phyloP scores from a whole-genome alignment of 1,140 invertebrate species.

The Microplitis mediator region DNA sequence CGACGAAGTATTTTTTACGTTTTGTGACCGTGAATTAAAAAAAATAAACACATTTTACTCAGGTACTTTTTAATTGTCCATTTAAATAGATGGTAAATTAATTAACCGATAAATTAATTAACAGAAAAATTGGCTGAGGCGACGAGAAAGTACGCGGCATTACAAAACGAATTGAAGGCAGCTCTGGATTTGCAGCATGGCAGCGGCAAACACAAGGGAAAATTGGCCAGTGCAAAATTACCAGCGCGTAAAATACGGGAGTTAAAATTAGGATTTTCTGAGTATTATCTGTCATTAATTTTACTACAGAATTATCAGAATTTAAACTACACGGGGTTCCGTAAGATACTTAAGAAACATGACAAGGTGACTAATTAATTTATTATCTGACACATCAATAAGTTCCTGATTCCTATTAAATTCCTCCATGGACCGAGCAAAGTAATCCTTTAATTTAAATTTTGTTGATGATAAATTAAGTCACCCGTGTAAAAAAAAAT shows the following conservation, averaged over 20 bases:
- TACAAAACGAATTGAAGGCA: conserved; percentile 87
- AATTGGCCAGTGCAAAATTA: conserved; percentile 64
- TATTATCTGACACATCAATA: neutral
- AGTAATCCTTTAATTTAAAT: neutral
- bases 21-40: conserved; percentile 91
- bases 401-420: neutral
- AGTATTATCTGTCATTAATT: conserved; percentile 98
- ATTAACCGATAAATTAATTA: conserved; percentile 30
- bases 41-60: conserved; percentile 98
- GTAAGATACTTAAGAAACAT: conserved; percentile 99
- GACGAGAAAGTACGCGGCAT: conserved; percentile 88
- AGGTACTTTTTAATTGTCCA: conserved; percentile 63
- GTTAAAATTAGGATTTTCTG: conserved; percentile 96
- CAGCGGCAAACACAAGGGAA: conserved; percentile 59
- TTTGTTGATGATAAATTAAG: neutral
- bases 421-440: no score
- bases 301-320: conserved; percentile 91
- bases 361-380: conserved; percentile 82
- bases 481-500: no score
- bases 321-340: conserved; percentile 98
- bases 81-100: conserved; percentile 10
- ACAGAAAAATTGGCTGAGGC: conserved; percentile 97
- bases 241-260: conserved; percentile 87
- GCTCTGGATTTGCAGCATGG: conserved; percentile 73
- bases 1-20: conserved; percentile 95